Evolutionary conservation across 2,113 vertebrate genomes (phyloP).

Genomic region (Pedionomus torquatus): DNA sequence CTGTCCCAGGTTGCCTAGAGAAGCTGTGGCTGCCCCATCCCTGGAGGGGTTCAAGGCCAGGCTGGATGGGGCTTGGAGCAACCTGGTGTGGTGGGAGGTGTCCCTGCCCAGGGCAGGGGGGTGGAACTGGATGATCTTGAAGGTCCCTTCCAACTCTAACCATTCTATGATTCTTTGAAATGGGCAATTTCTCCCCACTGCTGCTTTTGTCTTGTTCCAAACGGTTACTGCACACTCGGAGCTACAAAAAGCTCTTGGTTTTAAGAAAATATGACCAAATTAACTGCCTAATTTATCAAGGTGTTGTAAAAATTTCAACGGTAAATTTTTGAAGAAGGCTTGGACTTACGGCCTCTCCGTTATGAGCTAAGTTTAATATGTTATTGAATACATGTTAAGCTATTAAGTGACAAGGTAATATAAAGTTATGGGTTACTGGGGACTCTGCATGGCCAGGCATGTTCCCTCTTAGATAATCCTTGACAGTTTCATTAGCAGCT

Average conservation of each 20-base stretch:
- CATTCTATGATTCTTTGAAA: background rate
- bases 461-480: background rate
- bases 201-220: background rate
- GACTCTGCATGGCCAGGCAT: background rate
- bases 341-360: background rate
- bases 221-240: background rate
- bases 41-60: no score
- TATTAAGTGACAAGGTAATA: background rate
- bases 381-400: background rate
- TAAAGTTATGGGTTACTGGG: background rate
- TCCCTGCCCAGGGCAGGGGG: no score
- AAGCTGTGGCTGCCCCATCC: no score
- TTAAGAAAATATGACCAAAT: background rate
- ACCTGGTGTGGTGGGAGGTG: no score
- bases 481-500: background rate
- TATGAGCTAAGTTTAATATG: background rate
- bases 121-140: no score
- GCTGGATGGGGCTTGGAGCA: no score
- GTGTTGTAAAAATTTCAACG: background rate
- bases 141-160: no score
- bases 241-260: background rate
- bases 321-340: background rate
- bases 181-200: accelerated
- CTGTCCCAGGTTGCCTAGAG: no score
- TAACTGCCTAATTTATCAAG: background rate